Conservation (phyloP, 2,888 invertebrate species). For the Aporophyla lueneburgensis region DNA sequence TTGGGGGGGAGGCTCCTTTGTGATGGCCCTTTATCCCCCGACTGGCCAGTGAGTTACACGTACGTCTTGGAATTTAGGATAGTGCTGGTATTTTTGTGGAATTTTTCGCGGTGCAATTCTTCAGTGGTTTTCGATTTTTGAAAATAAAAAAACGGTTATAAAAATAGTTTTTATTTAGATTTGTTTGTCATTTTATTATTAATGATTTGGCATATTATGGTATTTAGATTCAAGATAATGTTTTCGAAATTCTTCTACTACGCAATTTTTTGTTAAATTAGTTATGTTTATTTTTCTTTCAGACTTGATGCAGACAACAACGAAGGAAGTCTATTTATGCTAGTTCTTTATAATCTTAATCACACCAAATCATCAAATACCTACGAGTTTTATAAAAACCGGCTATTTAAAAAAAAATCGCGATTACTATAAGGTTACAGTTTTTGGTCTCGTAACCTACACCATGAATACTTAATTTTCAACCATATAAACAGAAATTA, state of each 20-base stretch:
- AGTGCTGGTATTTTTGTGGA: conserved; percentile 58
- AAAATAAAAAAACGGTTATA: background rate
- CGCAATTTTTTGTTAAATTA: background rate
- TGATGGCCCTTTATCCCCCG: conserved; percentile 66
- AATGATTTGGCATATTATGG: no score
- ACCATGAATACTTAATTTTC: background rate
- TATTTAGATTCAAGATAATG: background rate
- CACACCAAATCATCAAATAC: no score
- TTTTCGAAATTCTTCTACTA: background rate
- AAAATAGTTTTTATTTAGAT: no score
- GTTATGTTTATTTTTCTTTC: no score
- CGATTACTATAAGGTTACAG: no score
- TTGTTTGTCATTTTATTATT: no score
- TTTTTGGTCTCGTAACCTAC: background rate
- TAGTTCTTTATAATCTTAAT: no score
- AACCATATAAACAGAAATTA: background rate
- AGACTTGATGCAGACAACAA: no score
- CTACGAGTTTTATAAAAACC: no score
- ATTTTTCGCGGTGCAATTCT: conserved; percentile 27
- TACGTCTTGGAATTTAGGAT: conserved; percentile 64
- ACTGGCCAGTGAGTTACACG: conserved; percentile 64
- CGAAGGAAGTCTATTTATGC: no score
- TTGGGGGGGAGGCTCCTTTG: conserved; percentile 58
- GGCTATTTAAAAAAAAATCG: no score
- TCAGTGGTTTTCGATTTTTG: background rate